Conservation (phyloP, 2,888 invertebrate genomes). For the Enchytraeus crypticus region DNA sequence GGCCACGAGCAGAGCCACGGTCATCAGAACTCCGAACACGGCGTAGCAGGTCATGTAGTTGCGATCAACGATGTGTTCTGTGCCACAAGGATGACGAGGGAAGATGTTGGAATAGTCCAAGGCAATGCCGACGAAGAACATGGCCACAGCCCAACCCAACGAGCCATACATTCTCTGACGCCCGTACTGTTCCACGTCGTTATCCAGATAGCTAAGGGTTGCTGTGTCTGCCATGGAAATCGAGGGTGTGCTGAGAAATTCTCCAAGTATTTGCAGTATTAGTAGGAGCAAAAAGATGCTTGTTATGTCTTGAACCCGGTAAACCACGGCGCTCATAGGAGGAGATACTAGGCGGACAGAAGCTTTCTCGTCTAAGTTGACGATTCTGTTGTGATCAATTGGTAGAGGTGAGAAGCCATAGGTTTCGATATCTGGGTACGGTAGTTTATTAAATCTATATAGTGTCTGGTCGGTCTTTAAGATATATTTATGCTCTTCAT, state of each 20-base stretch:
- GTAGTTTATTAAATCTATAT: slow-evolving; percentile 18
- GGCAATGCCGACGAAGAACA: slow-evolving; percentile 78
- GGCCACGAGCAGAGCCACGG: slow-evolving; percentile 81
- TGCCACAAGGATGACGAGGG: slow-evolving; percentile 76
- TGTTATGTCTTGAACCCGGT: slow-evolving; percentile 76
- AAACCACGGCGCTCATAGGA: slow-evolving; percentile 84
- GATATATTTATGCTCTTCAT: not conserved
- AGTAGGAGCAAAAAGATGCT: slow-evolving; percentile 84
- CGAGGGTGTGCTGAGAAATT: slow-evolving; percentile 93
- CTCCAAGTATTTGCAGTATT: slow-evolving; percentile 84
- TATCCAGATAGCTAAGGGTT: slow-evolving; percentile 61
- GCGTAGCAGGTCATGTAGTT: slow-evolving; percentile 98
- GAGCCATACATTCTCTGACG: slow-evolving; percentile 97
- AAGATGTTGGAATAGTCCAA: slow-evolving; percentile 94
- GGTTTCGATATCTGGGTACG: slow-evolving; percentile 23
- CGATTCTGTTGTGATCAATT: slow-evolving; percentile 32
- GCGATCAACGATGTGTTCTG: slow-evolving; percentile 77
- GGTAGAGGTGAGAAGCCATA: slow-evolving; percentile 29
- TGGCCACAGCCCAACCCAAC: slow-evolving; percentile 93
- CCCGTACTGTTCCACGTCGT: slow-evolving; percentile 66
- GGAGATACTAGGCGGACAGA: slow-evolving; percentile 55
- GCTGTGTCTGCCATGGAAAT: slow-evolving; percentile 71
- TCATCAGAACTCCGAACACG: slow-evolving; percentile 92
- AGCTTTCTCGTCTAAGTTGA: slow-evolving; percentile 31
- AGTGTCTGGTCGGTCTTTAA: slow-evolving; percentile 3